phyloP scores from a whole-genome alignment of 2,797 vertebrate species.

The Gorsachius magnificus region DNA sequence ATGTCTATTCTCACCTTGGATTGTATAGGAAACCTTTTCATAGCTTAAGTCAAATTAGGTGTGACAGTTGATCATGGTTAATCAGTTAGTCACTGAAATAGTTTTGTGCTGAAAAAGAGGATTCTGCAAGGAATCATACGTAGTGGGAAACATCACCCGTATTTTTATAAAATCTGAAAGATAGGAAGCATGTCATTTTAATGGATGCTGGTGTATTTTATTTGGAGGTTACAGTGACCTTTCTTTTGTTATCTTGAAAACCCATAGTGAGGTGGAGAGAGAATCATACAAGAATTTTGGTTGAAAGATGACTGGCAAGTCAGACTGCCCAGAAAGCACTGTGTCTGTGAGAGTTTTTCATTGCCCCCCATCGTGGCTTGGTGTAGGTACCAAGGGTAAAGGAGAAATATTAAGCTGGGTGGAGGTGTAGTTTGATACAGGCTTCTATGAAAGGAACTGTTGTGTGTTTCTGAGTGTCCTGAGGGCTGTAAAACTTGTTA shows the following conservation, averaged over 20 bases:
- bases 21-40: conserved; percentile 35
- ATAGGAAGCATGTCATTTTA: not conserved
- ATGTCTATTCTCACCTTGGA: conserved; percentile 60
- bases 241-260: conserved; percentile 19
- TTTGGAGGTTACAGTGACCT: conserved; percentile 15
- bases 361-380: not conserved
- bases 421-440: not conserved
- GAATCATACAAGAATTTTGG: not conserved
- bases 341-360: not conserved
- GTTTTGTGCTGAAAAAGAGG: conserved; percentile 50
- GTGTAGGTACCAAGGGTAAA: not conserved
- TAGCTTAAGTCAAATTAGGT: conserved; percentile 58
- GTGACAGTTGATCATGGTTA: conserved; percentile 64
- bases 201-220: not conserved
- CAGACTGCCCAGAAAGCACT: not conserved
- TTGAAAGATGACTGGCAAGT: not conserved
- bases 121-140: not conserved
- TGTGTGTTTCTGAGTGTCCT: not conserved
- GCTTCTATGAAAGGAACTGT: not conserved
- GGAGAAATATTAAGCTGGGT: not conserved
- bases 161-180: conserved; percentile 9
- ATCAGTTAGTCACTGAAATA: conserved; percentile 48
- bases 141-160: not conserved
- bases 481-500: not conserved
- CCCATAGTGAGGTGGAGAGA: not conserved